A percentile compares a stretch with the other conserved stretches of the same genome.
Conservation (phyloP, 2,888 invertebrate genomes). For the Onchidella celtica region DNA sequence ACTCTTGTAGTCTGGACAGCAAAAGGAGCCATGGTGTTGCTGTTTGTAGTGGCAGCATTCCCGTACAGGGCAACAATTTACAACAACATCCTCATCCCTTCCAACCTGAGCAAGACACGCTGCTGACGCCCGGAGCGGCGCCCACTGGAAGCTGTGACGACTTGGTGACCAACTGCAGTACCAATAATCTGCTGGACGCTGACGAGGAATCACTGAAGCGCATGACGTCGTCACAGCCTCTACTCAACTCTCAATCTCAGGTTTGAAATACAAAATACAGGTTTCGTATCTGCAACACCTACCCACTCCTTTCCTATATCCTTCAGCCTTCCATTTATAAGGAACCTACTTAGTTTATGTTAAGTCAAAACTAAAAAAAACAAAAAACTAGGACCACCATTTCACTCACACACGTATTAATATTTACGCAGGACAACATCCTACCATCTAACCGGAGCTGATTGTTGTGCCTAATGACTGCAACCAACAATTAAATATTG, state of each 20-base stretch:
- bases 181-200: conserved; percentile 76
- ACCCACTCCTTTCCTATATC: too few relatives aligned
- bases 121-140: conserved; percentile 59
- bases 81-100: conserved; percentile 30
- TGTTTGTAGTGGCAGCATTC: background rate
- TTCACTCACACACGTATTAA: too few relatives aligned
- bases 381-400: too few relatives aligned
- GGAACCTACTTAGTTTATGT: too few relatives aligned
- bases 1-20: conserved; percentile 47
- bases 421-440: too few relatives aligned
- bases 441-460: too few relatives aligned
- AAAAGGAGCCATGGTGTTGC: conserved; percentile 43
- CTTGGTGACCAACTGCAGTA: conserved; percentile 69
- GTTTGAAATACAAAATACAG: conserved; percentile 30
- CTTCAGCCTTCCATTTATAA: too few relatives aligned
- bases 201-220: conserved; percentile 74
- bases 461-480: too few relatives aligned
- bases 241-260: conserved; percentile 62
- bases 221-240: conserved; percentile 75
- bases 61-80: conserved; percentile 32
- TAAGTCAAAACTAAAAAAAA: too few relatives aligned
- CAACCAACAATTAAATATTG: too few relatives aligned
- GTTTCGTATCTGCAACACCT: too few relatives aligned
- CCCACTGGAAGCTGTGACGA: conserved; percentile 62
- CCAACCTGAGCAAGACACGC: conserved; percentile 47